Conservation (phyloP, 2,797 vertebrate genomes). For the Epinephelus coioides region DNA sequence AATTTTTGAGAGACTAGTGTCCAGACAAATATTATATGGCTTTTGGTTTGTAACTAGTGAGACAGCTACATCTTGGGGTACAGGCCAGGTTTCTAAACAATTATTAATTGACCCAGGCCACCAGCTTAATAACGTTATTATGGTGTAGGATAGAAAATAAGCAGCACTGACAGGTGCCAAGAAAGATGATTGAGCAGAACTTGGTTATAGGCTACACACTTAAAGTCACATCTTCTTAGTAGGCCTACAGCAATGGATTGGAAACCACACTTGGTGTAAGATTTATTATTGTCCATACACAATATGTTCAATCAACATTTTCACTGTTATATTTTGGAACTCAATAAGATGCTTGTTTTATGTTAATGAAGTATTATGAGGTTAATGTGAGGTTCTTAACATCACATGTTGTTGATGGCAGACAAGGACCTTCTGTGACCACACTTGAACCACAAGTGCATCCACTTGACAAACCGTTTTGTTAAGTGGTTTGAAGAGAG, state of each 20-base stretch:
- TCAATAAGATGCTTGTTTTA: neutral
- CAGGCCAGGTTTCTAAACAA: neutral
- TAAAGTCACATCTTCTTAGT: neutral
- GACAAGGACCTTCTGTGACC: neutral
- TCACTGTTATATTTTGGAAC: neutral
- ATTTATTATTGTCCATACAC: neutral
- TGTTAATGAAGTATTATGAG: neutral
- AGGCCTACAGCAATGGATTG: neutral
- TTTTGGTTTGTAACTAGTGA: neutral
- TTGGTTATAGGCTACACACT: neutral
- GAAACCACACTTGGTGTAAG: neutral
- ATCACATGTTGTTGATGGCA: neutral
- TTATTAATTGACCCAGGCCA: neutral
- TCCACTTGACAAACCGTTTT: constrained; percentile 40
- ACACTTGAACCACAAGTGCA: constrained; percentile 31
- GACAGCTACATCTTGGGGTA: neutral
- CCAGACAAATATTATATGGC: neutral
- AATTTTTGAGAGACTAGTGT: neutral
- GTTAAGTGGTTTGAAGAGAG: constrained; percentile 19
- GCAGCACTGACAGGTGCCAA: neutral
- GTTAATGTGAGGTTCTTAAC: neutral
- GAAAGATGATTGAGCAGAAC: no score
- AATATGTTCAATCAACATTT: neutral
- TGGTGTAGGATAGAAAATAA: neutral
- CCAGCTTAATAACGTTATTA: neutral